Base-by-base conservation (phyloP, 2,888 invertebrate genomes). In the Ennomos fuscantarius region DNA sequence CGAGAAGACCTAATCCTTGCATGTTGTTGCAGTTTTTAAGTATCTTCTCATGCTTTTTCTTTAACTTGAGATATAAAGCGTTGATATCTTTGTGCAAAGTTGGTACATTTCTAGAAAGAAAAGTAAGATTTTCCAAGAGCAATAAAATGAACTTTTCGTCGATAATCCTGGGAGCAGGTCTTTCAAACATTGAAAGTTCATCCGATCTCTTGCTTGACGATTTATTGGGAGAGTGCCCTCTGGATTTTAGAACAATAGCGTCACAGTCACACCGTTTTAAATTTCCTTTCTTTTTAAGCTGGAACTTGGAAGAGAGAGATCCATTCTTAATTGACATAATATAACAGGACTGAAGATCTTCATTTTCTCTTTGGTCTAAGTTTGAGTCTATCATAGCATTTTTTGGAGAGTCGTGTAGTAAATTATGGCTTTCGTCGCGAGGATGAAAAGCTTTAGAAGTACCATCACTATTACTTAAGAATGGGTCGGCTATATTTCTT, bases 101-200 rank as follows among this genome's bases (percentile, higher is more conserved):
- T 0, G 86, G 84, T 40, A 81, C 58, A 45, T 76, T 81, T 64
- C 82, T 82, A 0, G 89, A 84, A 0, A 90, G 69, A 5, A 79
- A 60, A 1, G 79, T 72, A 11, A 89, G 68, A 67, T 89, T 86
- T 71, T 89, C 86, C 34, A 89, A 62, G 2, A 89, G 62, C n/a
- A 84, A 62, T 1, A 88, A 52, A 43, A 90, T 84, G 52, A 87
- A 87, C 55, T 81, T 80, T 54, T 89, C 88, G 37, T 89, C 84
- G 3, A 90, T 83, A 8, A 78, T 70, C 56, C 73, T 78, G 0
- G 83, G 79, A 6, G 78, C 61, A 0, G 76, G 64, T 55, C 75
- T 79, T 34, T 85, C 78, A 48, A 78, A 78, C 36, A 78, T n/a
- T 0, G 74, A 56, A 10, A 77, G 45, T 44, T 77, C 73, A 1